phyloP scores from a whole-genome alignment of 2,888 invertebrate genomes.

The Parascotia fuliginaria region DNA sequence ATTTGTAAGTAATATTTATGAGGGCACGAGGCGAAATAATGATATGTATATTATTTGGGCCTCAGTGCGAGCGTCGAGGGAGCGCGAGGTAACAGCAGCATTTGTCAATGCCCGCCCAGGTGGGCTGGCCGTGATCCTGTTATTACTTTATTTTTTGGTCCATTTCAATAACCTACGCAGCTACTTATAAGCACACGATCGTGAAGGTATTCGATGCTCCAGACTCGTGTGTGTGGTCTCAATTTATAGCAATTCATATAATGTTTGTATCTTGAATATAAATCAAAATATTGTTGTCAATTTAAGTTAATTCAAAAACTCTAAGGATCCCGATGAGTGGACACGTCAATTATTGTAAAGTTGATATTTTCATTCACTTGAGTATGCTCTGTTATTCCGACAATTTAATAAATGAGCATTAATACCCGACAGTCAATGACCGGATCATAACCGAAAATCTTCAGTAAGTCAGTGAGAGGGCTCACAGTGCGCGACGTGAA shows the following conservation, averaged over 20 bases:
- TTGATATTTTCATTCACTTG: conserved; percentile 50
- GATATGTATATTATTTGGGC: conserved; percentile 82
- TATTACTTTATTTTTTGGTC: conserved; percentile 75
- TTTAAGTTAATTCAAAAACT: conserved; percentile 23
- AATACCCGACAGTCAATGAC: conserved; percentile 80
- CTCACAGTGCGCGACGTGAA: conserved; percentile 75
- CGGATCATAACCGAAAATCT: conserved; percentile 84
- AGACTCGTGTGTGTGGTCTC: conserved; percentile 41
- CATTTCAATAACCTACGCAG: conserved; percentile 68
- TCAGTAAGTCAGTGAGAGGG: conserved; percentile 76
- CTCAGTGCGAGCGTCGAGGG: conserved; percentile 59
- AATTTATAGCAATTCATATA: conserved; percentile 9
- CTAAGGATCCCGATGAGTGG: conserved; percentile 34
- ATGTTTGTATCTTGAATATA: conserved; percentile 3
- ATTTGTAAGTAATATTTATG: conserved; percentile 80
- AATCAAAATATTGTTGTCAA: conserved; percentile 3
- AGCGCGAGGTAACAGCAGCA: conserved; percentile 61
- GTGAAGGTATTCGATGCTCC: conserved; percentile 38
- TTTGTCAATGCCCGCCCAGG: conserved; percentile 80
- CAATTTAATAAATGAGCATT: conserved; percentile 74
- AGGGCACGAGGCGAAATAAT: conserved; percentile 73
- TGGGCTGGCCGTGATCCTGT: conserved; percentile 70
- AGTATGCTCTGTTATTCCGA: conserved; percentile 53
- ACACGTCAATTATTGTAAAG: conserved; percentile 50
- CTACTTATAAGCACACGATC: conserved; percentile 48